Base-by-base conservation (phyloP, 2,797 vertebrate species). In the Enteromius fasciolatus region DNA sequence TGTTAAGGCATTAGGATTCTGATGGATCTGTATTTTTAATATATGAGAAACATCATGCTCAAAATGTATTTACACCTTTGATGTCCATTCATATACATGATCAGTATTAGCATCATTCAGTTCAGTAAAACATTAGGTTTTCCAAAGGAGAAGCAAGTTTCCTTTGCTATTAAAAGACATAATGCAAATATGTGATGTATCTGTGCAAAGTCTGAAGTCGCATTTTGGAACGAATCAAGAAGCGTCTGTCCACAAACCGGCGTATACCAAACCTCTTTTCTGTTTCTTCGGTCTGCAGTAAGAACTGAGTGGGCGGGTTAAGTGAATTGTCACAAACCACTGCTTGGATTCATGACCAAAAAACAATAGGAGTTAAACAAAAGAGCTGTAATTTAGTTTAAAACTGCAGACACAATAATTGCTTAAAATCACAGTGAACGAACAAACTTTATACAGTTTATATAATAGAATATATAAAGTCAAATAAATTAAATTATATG, bases 381-480 rank as follows among this genome's bases (percentile, higher is more conserved):
- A 76, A 46, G 39, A 76, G 74, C 39, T 31, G 15, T 76, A 76
- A 61, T 76, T 63, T 46, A 76, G 25, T n/a, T 76, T 28, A 46
- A 46, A 76, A n/a, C 39, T 31, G 39, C 36, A 28, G 54, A 31
- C 54, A 63, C 17, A 0, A 12, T 63, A 63, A 57, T 46, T 61
- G 23, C 23, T 63, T 46, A 39, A 76, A 61, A 61, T 46, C 17
- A 6, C 0, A 1, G 57, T 46, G 28, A 28, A 28, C 36, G 28
- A 63, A 50, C 28, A 78, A n/a, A 36, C 28, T 78, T 77, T 15
- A 46, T 46, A 25, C 23, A 59, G 54, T 54, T 28, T 28, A 28
- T 44, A 44, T 44, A 44, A 44, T 46, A 12, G 1, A 15, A 46
- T 15, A 14, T 63, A 63, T 46, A 1, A 76, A 59, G 52, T 50